Conservation (phyloP, 2,113 vertebrate genomes). For the Rhea americana region DNA sequence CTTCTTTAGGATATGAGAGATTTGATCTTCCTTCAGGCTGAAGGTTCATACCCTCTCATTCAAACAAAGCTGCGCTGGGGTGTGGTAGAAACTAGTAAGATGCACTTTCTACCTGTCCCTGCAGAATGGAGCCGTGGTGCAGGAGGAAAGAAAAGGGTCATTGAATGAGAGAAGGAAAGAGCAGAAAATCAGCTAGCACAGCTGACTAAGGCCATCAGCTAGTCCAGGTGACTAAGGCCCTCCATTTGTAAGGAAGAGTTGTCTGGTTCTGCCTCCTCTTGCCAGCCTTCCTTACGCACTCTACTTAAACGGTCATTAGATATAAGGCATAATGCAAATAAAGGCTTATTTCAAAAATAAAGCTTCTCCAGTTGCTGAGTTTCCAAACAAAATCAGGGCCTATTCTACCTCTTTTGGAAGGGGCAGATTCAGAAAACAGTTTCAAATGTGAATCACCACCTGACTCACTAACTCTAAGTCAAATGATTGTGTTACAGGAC, state of each 20-base stretch:
- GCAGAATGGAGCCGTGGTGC: rapidly evolving
- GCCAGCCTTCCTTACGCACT: not conserved
- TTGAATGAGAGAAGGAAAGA: not conserved
- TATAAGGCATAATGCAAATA: not conserved
- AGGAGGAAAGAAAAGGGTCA: not conserved
- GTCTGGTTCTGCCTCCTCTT: not conserved
- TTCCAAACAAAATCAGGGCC: not conserved
- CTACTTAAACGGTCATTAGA: not conserved
- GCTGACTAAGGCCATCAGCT: not conserved
- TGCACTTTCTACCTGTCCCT: not conserved
- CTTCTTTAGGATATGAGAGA: not conserved
- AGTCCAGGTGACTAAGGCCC: not conserved
- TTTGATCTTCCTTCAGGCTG: not conserved
- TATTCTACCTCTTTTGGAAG: not conserved
- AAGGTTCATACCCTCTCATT: not conserved
- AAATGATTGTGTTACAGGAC: not conserved
- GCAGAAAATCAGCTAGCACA: not conserved
- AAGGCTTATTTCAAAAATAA: not conserved
- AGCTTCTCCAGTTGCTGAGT: not conserved
- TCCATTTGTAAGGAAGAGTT: not conserved
- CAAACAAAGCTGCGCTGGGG: not conserved
- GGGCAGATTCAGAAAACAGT: not conserved
- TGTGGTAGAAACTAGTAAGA: not conserved
- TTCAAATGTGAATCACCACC: not conserved
- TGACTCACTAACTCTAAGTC: not conserved